Evolutionary conservation across 92 coral and sea anemone genomes (phyloP), one percentile per base, ranked within the genome.

Genomic region (Zoanthus gigantus): DNA sequence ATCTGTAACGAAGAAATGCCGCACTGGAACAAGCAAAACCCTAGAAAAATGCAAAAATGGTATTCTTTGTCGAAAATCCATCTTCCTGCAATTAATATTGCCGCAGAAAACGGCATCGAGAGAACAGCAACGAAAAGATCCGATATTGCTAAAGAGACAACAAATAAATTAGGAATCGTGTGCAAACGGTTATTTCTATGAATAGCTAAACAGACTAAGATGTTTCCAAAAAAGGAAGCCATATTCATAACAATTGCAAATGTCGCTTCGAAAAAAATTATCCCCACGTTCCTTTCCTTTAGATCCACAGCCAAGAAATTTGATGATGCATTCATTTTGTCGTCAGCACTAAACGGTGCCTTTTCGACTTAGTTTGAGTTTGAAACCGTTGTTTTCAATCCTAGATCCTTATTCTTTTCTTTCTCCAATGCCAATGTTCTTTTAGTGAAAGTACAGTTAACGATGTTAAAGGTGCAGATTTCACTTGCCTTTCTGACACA

Each of bases 81-180:
- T 13, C 44, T 47, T 3, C 85, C 85, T 4, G 85, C 71, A 7
- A 66, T 44, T 18, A 81, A 32, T 10, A 81, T 46, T 6, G 85
- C 31, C 47, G 85, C 85, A 3, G 85, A 65, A 32, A 63, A 81
- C 0, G 85, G 85, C 85, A 81, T 81, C 2, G 85, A 46, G 18
- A 81, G 53, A 3, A 28, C 61, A 44, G 85, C 61, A 0, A 81
- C 85, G 28, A 63, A 66, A 12, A 81, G 42, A 66, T 81, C 85
- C 29, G 85, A 81, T n/a, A 67, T 66, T 4, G 76, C 85, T 31
- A 81, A 46, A 45, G 85, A 60, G 15, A 81, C 85, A 29, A 81
- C 85, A 67, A 81, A 81, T 71, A 81, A n/a, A 23, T 81, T 81
- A 30, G 85, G 85, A 46, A 81, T 81, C 3, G 85, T 81, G n/a